phyloP scores from a whole-genome alignment of 2,113 vertebrate genomes.

The Xenus cinereus region DNA sequence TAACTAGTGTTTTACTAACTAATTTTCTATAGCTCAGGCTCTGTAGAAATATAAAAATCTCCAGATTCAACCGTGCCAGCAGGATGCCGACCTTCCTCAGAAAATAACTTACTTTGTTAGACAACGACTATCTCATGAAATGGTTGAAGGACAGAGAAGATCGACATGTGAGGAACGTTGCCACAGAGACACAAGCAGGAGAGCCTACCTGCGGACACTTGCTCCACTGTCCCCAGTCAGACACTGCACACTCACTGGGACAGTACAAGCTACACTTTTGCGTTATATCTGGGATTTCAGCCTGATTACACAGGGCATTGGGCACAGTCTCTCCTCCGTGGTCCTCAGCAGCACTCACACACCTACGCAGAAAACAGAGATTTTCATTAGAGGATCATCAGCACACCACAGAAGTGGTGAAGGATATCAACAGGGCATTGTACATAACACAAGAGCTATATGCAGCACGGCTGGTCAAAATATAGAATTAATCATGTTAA shows the following conservation, averaged over 20 bases:
- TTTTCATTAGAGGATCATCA: not conserved
- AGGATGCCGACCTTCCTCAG: not conserved
- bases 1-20: not conserved
- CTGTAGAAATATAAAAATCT: slow-evolving; percentile 7
- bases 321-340: slow-evolving; percentile 71
- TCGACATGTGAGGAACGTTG: rapidly evolving
- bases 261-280: slow-evolving; percentile 88
- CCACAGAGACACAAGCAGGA: not conserved
- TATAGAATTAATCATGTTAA: not conserved
- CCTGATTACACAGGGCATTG: slow-evolving; percentile 78
- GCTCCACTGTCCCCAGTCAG: slow-evolving; percentile 91
- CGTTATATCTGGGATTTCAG: slow-evolving; percentile 76
- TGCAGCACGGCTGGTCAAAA: not conserved
- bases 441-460: not conserved
- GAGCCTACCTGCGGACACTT: slow-evolving; percentile 84
- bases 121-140: not conserved
- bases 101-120: not conserved
- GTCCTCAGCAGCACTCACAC: slow-evolving; percentile 75
- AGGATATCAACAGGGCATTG: not conserved
- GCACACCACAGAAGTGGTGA: rapidly evolving
- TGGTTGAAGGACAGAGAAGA: not conserved
- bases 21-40: not conserved
- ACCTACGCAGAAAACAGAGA: slow-evolving; percentile 73
- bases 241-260: slow-evolving; percentile 86
- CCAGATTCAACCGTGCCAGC: not conserved